A percentile compares a stretch with the other conserved stretches of the same genome.
phyloP scores from a whole-genome alignment of 1,140 invertebrate species.

The Panonychus citri region DNA sequence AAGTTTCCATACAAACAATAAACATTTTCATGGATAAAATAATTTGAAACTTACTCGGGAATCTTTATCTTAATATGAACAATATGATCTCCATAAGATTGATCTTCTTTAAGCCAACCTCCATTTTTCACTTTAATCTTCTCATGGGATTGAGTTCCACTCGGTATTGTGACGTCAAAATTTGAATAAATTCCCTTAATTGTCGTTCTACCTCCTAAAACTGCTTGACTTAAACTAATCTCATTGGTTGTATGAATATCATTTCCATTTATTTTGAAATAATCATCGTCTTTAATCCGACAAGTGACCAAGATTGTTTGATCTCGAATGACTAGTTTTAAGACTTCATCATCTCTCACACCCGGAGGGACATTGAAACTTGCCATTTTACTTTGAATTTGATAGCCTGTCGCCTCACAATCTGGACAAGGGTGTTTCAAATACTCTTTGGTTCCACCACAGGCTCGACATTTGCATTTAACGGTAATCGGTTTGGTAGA shows the following conservation, averaged over 20 bases:
- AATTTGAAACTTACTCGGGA: conserved; percentile 28
- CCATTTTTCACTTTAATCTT: conserved; percentile 58
- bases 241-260: conserved; percentile 75
- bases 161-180: conserved; percentile 56
- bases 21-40: too few relatives aligned
- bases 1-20: too few relatives aligned
- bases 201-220: conserved; percentile 56
- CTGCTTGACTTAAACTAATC: conserved; percentile 66
- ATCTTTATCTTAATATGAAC: conserved; percentile 68
- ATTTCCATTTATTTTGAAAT: conserved; percentile 50
- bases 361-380: conserved; percentile 89
- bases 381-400: conserved; percentile 63
- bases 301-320: conserved; percentile 75
- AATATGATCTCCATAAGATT: conserved; percentile 88
- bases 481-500: conserved; percentile 81
- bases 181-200: conserved; percentile 44
- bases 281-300: conserved; percentile 59
- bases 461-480: conserved; percentile 66
- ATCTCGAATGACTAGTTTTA: conserved; percentile 64
- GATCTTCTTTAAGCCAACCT: conserved; percentile 72
- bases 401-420: conserved; percentile 77
- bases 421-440: conserved; percentile 75
- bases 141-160: conserved; percentile 76
- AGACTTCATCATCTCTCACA: conserved; percentile 82
- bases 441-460: conserved; percentile 56